These are phyloP conservation scores for Thereva unica DNA, from an alignment of 2,888 invertebrate genomes.

Conservation along the genomic window DNA sequence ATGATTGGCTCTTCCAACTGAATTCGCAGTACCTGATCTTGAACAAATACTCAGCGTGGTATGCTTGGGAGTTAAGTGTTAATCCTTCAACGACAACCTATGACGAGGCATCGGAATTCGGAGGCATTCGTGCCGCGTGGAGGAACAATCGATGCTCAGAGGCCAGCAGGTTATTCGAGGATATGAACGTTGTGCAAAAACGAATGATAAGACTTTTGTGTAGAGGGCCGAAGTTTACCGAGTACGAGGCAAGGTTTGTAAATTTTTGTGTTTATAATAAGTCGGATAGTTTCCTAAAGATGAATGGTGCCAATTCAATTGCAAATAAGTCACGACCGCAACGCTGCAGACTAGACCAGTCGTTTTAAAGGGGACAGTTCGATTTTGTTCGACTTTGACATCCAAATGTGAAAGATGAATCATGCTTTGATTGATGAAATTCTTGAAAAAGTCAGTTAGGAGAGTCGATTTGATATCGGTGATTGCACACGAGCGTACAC, in stretches of 20 bases:
- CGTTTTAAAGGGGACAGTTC: too few relatives aligned
- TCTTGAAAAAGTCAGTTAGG: too few relatives aligned
- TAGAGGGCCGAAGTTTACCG: conserved; percentile 65
- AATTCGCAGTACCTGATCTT: conserved; percentile 43
- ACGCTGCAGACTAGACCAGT: too few relatives aligned
- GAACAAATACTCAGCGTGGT: conserved; percentile 44
- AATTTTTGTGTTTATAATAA: background rate
- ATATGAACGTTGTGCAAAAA: conserved; percentile 47
- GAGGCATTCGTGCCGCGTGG: conserved; percentile 52
- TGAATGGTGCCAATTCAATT: too few relatives aligned
- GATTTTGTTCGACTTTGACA: too few relatives aligned
- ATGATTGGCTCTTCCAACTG: conserved; percentile 45
- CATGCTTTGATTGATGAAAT: too few relatives aligned
- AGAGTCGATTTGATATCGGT: too few relatives aligned
- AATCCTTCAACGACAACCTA: conserved; percentile 41
- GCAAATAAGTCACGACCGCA: too few relatives aligned
- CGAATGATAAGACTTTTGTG: conserved; percentile 67
- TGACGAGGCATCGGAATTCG: conserved; percentile 44
- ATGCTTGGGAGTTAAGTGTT: conserved; percentile 45
- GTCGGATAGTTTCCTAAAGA: too few relatives aligned
- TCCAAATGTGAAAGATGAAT: too few relatives aligned
- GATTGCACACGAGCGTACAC: too few relatives aligned
- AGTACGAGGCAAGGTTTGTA: conserved; percentile 62
- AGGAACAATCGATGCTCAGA: conserved; percentile 52
- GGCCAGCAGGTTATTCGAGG: conserved; percentile 41